Evolutionary conservation across 1,140 invertebrate genomes (phyloP), one percentile per base, ranked within the genome.

Genomic region (Linepithema humile): DNA sequence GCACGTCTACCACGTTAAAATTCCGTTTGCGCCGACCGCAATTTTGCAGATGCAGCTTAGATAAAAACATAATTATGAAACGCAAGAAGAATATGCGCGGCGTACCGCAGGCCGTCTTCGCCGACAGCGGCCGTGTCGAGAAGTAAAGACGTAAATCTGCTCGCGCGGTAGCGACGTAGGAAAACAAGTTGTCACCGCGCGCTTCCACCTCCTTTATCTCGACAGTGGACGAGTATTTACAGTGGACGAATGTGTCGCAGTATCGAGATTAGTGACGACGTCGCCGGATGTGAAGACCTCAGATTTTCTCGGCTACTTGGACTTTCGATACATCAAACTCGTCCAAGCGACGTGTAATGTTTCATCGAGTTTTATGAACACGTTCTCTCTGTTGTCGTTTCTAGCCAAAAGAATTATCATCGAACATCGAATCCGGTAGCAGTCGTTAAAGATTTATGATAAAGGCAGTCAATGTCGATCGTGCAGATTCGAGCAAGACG

Each of bases 21-120:
- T 82, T 74, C 59, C 53, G 70, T 48, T 57, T 38, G 77, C 50
- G 48, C 67, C 32, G 50, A 2, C 50, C 78, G 69, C 45, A 59
- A 23, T 62, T 59, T 59, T 53, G 55, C 29, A 80, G 64, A 80
- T 80, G 64, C 48, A 43, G 75, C 75, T 67, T 43, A 55, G 75
- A 80, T 80, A 80, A 80, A 55, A 80, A 69, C 62, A 80, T 80
- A 80, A 80, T 80, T 80, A 80, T 80, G 75, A 70, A 80, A 80
- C 50, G 75, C 23, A 43, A 64, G 45, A 69, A 55, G 75, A 50
- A 82, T 15, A 43, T 64, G 7, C 38, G 26, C 48, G 53, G 67
- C 20, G 40, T 53, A 17, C 35, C 77, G 48, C 67, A 67, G 17
- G 32, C 23, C 48, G 35, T 72, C 50, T 82, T 82, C 77, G 77